Percentiles rank a stretch among this genome's conserved stretches.
phyloP scores from a whole-genome alignment of 2,113 vertebrate species.

The Panthera uncia region DNA sequence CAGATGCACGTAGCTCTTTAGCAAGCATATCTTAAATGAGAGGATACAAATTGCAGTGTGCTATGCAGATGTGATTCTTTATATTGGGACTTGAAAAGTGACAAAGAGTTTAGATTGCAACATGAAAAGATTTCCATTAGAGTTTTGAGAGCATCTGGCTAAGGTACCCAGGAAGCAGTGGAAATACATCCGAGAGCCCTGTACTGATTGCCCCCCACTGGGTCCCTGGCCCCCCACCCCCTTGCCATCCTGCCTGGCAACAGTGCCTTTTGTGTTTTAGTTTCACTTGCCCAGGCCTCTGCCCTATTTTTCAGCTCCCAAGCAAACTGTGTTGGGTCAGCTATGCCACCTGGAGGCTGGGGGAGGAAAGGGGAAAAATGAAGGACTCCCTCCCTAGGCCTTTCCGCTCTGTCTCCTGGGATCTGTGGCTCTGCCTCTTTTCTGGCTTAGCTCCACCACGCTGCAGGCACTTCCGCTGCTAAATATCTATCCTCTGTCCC shows the following conservation, averaged over 20 bases:
- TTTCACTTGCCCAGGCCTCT: not conserved
- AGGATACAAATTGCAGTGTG: not conserved
- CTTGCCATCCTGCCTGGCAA: not conserved
- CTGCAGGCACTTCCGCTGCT: not conserved
- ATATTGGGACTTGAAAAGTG: not conserved
- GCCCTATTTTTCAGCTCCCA: not conserved
- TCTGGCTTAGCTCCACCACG: fast-evolving
- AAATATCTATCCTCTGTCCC: not conserved
- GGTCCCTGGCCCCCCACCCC: not conserved
- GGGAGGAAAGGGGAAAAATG: not conserved
- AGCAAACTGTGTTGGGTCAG: not conserved
- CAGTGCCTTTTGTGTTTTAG: not conserved
- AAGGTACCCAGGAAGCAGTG: not conserved
- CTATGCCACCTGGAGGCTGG: constrained; percentile 60
- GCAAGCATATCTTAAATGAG: not conserved
- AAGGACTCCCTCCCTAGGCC: not conserved
- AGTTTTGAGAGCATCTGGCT: not conserved
- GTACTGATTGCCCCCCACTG: fast-evolving
- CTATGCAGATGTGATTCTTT: not conserved
- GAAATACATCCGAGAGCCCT: not conserved
- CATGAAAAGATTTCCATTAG: not conserved
- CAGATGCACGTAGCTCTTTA: not conserved
- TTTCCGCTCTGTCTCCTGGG: not conserved
- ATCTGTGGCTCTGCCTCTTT: fast-evolving
- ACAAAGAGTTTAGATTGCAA: not conserved